Conservation (phyloP, 2,888 invertebrate species). For the Watsonalla cultraria region DNA sequence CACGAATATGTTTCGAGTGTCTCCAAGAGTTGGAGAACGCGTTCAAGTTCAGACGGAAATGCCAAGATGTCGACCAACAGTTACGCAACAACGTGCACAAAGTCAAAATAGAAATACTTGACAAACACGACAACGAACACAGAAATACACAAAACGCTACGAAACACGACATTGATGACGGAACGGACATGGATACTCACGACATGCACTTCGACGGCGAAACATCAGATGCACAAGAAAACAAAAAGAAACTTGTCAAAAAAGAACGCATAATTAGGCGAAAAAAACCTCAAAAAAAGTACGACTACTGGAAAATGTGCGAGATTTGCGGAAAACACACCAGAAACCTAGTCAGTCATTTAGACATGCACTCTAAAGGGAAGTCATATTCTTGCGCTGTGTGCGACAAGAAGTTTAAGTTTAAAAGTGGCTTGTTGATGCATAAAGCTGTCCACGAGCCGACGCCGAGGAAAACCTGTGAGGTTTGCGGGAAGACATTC, state of each 20-base stretch:
- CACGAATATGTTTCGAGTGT: conserved; percentile 61
- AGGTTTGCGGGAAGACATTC: conserved; percentile 74
- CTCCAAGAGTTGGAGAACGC: conserved; percentile 60
- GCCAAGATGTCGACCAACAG: conserved; percentile 58
- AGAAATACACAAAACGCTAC: conserved; percentile 22
- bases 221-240: conserved; percentile 12
- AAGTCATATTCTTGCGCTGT: conserved; percentile 63
- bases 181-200: conserved; percentile 27
- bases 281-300: conserved; percentile 49
- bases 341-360: conserved; percentile 56
- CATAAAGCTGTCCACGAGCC: conserved; percentile 68
- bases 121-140: conserved; percentile 21
- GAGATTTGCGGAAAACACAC: conserved; percentile 70
- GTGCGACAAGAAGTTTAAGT: conserved; percentile 72
- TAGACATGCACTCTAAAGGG: conserved; percentile 61
- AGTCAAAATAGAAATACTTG: conserved; percentile 49
- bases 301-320: conserved; percentile 69
- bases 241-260: conserved; percentile 20
- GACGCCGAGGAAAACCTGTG: conserved; percentile 72
- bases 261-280: conserved; percentile 18
- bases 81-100: conserved; percentile 29
- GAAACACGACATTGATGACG: conserved; percentile 13
- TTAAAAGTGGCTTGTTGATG: conserved; percentile 65
- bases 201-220: conserved; percentile 31
- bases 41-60: conserved; percentile 67